Percentiles rank a stretch among this genome's conserved stretches.
These are phyloP conservation scores for Xyliphius kryptos DNA, from an alignment of 2,113 vertebrate genomes.

Conservation along the genomic window DNA sequence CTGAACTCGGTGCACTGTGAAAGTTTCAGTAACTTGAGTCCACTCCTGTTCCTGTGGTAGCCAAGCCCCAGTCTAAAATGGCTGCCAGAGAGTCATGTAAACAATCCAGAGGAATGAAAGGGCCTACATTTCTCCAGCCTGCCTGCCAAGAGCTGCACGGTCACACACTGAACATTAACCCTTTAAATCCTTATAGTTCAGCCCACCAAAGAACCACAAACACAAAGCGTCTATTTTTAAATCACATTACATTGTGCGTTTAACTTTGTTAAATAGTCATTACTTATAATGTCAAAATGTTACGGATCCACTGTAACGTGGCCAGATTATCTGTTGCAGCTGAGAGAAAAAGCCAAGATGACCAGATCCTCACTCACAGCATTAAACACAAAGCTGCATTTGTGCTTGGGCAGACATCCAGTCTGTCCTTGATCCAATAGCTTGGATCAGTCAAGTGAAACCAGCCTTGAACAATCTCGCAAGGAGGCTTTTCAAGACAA, in stretches of 20 bases:
- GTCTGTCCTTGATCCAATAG: slow-evolving; percentile 20
- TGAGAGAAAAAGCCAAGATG: too few species aligned
- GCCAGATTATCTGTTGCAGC: too few species aligned
- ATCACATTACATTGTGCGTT: too few species aligned
- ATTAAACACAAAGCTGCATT: slow-evolving; percentile 22
- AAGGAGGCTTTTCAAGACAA: slow-evolving; percentile 33
- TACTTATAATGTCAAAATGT: too few species aligned
- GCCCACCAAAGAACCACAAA: background rate
- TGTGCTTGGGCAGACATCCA: slow-evolving; percentile 29
- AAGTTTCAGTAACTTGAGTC: slow-evolving; percentile 44
- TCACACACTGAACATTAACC: slow-evolving; percentile 34
- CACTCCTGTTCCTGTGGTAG: slow-evolving; percentile 40
- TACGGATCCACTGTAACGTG: too few species aligned
- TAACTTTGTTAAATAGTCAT: too few species aligned
- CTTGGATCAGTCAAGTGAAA: slow-evolving; percentile 39
- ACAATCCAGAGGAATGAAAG: slow-evolving; percentile 49
- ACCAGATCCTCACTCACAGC: too few species aligned
- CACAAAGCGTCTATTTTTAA: background rate
- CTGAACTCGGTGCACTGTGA: slow-evolving; percentile 43
- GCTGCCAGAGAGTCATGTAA: slow-evolving; percentile 52
- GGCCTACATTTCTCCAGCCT: slow-evolving; percentile 48
- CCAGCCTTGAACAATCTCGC: slow-evolving; percentile 37
- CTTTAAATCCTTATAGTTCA: slow-evolving; percentile 25
- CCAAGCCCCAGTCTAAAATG: slow-evolving; percentile 50
- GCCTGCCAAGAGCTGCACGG: slow-evolving; percentile 40